Percentiles rank a stretch among this genome's conserved stretches.
phyloP scores from a whole-genome alignment of 2,797 vertebrate species.

The Perodicticus potto region DNA sequence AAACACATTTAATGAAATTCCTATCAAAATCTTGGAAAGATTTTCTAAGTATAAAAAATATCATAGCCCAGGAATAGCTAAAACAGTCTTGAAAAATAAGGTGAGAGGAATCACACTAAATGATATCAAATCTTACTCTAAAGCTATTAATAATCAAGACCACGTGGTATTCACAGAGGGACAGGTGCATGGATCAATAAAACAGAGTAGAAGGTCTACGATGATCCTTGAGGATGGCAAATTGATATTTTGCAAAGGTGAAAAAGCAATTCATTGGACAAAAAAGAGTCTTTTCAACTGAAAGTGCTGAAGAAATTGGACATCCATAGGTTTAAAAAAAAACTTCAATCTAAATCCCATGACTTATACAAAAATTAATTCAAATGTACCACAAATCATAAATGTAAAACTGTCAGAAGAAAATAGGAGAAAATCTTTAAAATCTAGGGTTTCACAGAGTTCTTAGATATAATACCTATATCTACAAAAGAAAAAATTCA shows the following conservation, averaged over 20 bases:
- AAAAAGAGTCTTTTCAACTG: neutral
- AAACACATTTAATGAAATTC: neutral
- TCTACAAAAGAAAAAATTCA: neutral
- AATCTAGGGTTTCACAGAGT: neutral
- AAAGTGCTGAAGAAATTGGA: neutral
- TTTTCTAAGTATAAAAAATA: neutral
- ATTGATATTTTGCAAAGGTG: neutral
- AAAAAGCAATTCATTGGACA: neutral
- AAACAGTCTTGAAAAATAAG: neutral
- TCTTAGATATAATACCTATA: neutral
- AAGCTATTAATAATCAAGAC: neutral
- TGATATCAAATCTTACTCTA: neutral
- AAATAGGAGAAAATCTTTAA: neutral
- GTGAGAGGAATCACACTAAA: neutral
- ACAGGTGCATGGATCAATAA: neutral
- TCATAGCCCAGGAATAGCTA: neutral
- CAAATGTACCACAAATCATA: neutral
- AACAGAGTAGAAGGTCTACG: neutral
- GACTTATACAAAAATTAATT: neutral
- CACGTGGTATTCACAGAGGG: neutral
- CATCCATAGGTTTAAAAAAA: neutral
- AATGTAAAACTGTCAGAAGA: neutral
- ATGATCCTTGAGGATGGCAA: accelerated
- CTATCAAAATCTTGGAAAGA: neutral
- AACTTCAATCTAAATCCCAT: neutral